These are phyloP conservation scores for Cotesia congregata DNA, from an alignment of 2,888 invertebrate genomes.

Conservation along the genomic window DNA sequence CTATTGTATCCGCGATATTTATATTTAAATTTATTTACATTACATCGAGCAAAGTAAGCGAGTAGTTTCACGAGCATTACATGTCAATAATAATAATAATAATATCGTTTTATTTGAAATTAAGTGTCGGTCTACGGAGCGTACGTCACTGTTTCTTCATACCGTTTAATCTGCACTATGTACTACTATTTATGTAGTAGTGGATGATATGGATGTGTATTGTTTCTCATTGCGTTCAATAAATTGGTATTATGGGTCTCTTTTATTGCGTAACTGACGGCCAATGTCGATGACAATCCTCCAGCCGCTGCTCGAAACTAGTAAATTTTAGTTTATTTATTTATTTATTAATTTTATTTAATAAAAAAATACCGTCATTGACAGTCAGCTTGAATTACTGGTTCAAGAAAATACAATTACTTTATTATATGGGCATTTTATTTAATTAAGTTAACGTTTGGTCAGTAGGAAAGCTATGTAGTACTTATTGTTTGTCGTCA, in stretches of 20 bases:
- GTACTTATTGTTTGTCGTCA: no score
- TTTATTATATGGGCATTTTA: no score
- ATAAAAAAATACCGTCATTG: not conserved
- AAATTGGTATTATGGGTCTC: constrained; percentile 30
- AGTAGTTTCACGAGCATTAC: not conserved
- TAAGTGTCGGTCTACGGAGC: not conserved
- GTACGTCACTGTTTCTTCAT: not conserved
- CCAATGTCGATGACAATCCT: constrained; percentile 39
- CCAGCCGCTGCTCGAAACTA: constrained; percentile 15
- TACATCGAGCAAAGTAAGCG: not conserved
- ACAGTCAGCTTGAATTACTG: no score
- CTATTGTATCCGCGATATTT: not conserved
- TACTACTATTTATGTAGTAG: no score
- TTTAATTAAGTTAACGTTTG: no score
- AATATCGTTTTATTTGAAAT: not conserved
- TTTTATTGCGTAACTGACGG: constrained; percentile 32
- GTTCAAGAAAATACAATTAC: no score
- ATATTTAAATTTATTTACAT: no score
- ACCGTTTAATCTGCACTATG: not conserved
- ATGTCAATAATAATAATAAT: constrained; percentile 5
- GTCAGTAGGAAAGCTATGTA: no score
- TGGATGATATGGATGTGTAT: not conserved
- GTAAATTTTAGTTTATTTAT: constrained; percentile 13
- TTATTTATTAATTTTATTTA: not conserved
- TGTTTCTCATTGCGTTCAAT: constrained; percentile 36